Evolutionary conservation across 2,888 invertebrate genomes (phyloP).

Genomic region (Caenorhabditis parvicauda): DNA sequence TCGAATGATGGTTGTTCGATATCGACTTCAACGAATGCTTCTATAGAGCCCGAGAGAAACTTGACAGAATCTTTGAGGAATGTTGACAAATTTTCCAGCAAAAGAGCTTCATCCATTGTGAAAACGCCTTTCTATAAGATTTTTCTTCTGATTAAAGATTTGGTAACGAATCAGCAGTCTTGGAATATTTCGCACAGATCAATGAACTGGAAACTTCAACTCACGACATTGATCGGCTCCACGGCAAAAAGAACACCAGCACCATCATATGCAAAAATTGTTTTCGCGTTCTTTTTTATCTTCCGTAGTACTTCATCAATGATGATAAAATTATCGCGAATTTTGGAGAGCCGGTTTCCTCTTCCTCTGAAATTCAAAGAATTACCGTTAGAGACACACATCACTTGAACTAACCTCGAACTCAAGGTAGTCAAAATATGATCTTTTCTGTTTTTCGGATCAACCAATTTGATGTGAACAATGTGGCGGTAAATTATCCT

Average conservation of each 20-base stretch:
- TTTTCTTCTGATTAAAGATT: no score
- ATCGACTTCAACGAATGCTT: slow-evolving; percentile 15
- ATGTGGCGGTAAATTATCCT: slow-evolving; percentile 18
- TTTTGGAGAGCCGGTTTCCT: slow-evolving; percentile 22
- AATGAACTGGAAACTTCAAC: not conserved
- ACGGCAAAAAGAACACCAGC: slow-evolving; percentile 19
- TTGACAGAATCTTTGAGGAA: slow-evolving; percentile 20
- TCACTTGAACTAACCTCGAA: not conserved
- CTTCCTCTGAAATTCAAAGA: slow-evolving; percentile 12
- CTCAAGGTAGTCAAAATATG: slow-evolving; percentile 23
- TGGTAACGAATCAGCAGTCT: no score
- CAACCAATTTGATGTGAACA: slow-evolving; percentile 23
- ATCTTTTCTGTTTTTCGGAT: slow-evolving; percentile 13
- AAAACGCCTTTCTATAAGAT: slow-evolving; percentile 1
- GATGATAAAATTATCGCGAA: slow-evolving; percentile 18
- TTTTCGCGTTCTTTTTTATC: not conserved
- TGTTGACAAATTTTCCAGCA: slow-evolving; percentile 8
- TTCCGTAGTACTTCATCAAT: slow-evolving; percentile 1
- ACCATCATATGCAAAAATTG: slow-evolving; percentile 19
- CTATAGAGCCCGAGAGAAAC: slow-evolving; percentile 15
- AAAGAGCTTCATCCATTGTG: slow-evolving; percentile 9
- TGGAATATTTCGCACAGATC: no score
- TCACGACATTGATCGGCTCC: slow-evolving; percentile 16
- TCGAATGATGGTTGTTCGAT: slow-evolving; percentile 19
- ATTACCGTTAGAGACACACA: not conserved